phyloP scores from a whole-genome alignment of 2,797 vertebrate species.

The Lagodon rhomboides region DNA sequence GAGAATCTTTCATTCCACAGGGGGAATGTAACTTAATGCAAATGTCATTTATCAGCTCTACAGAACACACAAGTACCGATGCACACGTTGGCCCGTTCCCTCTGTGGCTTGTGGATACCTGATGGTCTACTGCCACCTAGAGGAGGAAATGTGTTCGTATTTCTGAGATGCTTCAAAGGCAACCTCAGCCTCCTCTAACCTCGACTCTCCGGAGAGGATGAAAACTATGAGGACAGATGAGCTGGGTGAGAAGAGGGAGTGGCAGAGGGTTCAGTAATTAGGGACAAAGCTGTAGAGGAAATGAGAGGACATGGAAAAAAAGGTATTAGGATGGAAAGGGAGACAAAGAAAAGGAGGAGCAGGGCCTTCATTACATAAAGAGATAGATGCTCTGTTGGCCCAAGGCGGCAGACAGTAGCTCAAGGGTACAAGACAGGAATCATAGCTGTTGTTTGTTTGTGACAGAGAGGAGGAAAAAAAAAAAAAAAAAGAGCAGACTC shows the following conservation, averaged over 20 bases:
- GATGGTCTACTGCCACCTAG: slow-evolving; percentile 84
- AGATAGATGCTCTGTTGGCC: slow-evolving; percentile 26
- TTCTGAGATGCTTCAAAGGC: slow-evolving; percentile 21
- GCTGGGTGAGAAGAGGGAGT: slow-evolving; percentile 1
- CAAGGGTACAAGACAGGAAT: slow-evolving; percentile 47
- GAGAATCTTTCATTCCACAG: slow-evolving; percentile 74
- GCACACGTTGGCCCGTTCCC: slow-evolving; percentile 52
- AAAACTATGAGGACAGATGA: slow-evolving; percentile 3
- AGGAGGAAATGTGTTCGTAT: slow-evolving; percentile 54
- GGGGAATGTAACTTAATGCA: slow-evolving; percentile 79
- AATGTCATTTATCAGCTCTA: slow-evolving; percentile 82
- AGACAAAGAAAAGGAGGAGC: slow-evolving; percentile 22
- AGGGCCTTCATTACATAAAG: slow-evolving; percentile 5
- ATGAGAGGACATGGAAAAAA: slow-evolving; percentile 4
- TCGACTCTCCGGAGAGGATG: slow-evolving; percentile 19
- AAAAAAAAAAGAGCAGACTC: neutral
- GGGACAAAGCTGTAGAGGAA: slow-evolving; percentile 20
- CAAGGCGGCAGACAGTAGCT: slow-evolving; percentile 32
- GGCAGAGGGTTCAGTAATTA: slow-evolving; percentile 19
- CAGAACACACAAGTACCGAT: slow-evolving; percentile 67
- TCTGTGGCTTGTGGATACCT: slow-evolving; percentile 52
- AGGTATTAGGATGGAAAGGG: slow-evolving; percentile 33
- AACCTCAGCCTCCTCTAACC: slow-evolving; percentile 14
- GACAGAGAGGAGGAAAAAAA: neutral
- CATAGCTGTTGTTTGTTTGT: slow-evolving; percentile 30